Base-by-base conservation (phyloP, 1,140 invertebrate genomes). In the Macrotrachela quadricornifera region DNA sequence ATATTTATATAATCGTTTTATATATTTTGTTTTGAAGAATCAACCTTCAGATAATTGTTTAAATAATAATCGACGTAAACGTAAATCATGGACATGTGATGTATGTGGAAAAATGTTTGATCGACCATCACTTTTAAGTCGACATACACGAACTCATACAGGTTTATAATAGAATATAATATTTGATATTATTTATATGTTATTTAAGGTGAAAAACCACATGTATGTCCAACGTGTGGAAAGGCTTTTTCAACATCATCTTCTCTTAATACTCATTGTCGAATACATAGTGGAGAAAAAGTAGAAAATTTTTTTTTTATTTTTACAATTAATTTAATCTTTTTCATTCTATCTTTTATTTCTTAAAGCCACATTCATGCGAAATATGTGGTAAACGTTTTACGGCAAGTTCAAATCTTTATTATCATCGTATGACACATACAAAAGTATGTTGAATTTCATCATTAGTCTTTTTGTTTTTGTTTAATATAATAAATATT, bases 401-500 rank as follows among this genome's bases (percentile, higher is more conserved):
- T 69, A 94, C 88, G 0, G 88, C 88, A 39, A 86, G 82, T 51
- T 90, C 85, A 15, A 94, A 94, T 71, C 77, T 95, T 10, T 94
- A 94, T 70, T 94, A 94, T 67, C 90, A 95, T 75, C 77, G 85
- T 61, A 92, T 94, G 87, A 94, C 87, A 56, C 88, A 94, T 69
- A 55, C 48, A 8, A 36, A 39, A 15, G 47, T 46, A 8, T 49
- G n/a, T n/a, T n/a, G n/a, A n/a, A n/a, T n/a, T n/a, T n/a, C n/a
- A 54, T 14, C 53, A 46, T 43, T 46, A 54, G 21, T 30, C 21
- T 30, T 4, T 30, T 30, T 8, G 21, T 30, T 30, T 30, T 30
- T 30, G 2, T 4, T 2, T 2, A 42, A 42, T 14, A 42, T 4
- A 13, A 13, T 14, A 4, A 42, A 30, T 30, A 4, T 30, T 8